Evolutionary conservation across 2,888 invertebrate genomes (phyloP).

Genomic region (Sphecodes monilicornis): DNA sequence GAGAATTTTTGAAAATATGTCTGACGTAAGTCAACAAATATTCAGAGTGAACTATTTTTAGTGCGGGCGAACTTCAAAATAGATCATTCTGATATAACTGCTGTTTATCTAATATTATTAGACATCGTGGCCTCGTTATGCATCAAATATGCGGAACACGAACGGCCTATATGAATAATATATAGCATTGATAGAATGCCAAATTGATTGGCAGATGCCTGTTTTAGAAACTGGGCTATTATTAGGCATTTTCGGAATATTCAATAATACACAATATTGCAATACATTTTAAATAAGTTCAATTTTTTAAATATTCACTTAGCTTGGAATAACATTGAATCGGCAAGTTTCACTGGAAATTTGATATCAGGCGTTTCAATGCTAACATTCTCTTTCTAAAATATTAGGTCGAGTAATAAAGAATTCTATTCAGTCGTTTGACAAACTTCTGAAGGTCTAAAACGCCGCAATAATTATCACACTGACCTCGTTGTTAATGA

Average conservation of each 20-base stretch:
- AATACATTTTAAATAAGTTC: background rate
- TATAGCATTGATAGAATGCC: background rate
- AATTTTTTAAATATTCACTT: background rate
- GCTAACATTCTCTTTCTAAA: background rate
- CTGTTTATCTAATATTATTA: background rate
- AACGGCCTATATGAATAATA: background rate
- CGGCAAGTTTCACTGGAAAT: too few species aligned
- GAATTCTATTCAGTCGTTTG: background rate
- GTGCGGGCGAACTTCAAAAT: background rate
- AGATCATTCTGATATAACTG: background rate
- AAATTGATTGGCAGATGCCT: background rate
- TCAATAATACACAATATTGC: background rate
- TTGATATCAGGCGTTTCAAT: background rate
- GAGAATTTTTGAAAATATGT: background rate
- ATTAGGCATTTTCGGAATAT: background rate
- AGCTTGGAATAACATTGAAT: too few species aligned
- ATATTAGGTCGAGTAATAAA: background rate
- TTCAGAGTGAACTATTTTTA: background rate
- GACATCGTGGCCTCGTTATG: background rate
- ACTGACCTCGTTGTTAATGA: background rate
- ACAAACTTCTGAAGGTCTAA: background rate
- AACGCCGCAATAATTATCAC: background rate
- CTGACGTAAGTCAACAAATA: background rate
- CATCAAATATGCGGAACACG: background rate
- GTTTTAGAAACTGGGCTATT: background rate